Evolutionary conservation across 1,140 invertebrate genomes (phyloP).

Genomic region (Fragariocoptes setiger): DNA sequence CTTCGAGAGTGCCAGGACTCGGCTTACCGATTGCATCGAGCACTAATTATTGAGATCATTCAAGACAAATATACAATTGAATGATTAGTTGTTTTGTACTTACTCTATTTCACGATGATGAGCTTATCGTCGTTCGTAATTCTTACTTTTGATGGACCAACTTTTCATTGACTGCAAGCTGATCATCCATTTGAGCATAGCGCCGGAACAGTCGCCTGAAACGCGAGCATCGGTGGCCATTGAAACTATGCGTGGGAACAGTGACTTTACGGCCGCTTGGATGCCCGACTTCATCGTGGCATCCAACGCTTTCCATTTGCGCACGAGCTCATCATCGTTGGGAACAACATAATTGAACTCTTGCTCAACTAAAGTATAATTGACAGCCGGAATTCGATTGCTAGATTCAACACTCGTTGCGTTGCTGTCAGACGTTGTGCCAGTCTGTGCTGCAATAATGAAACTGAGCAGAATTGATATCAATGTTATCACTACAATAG

Average conservation of each 20-base stretch:
- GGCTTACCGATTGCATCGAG: conserved; percentile 15
- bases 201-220: conserved; percentile 11
- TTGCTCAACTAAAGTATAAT: not conserved
- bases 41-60: conserved; percentile 9
- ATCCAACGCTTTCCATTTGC: not conserved
- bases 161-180: conserved; percentile 10
- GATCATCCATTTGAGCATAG: conserved; percentile 11
- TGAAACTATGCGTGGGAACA: conserved; percentile 8
- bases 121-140: too few relatives aligned
- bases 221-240: conserved; percentile 11
- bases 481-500: too few relatives aligned
- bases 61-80: not conserved
- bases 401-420: too few relatives aligned
- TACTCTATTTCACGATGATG: not conserved
- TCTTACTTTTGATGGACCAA: conserved; percentile 12
- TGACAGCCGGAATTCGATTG: too few relatives aligned
- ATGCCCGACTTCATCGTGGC: not conserved
- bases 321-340: not conserved
- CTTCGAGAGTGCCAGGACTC: conserved; percentile 14
- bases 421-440: too few relatives aligned
- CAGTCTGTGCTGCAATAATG: too few relatives aligned
- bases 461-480: too few relatives aligned
- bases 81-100: not conserved
- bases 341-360: not conserved
- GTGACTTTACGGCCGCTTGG: conserved; percentile 2